Evolutionary conservation across 2,113 vertebrate genomes (phyloP).

Genomic region (Leptodactylus fuscus): DNA sequence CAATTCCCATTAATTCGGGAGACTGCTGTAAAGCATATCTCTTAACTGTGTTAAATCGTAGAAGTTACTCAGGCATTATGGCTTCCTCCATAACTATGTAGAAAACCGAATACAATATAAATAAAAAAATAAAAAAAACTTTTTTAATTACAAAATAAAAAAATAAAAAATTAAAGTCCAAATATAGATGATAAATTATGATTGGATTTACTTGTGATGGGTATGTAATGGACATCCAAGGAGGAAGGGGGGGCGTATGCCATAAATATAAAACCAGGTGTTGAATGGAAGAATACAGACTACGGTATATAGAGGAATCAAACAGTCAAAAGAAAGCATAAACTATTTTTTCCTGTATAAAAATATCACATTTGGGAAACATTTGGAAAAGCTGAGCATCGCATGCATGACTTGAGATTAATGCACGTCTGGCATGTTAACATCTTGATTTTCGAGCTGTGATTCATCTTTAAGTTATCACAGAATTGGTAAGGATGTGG

Average conservation of each 20-base stretch:
- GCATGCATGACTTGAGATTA: not conserved
- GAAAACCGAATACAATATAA: no score
- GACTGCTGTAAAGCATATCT: no score
- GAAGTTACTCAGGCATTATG: no score
- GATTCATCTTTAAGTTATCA: constrained; percentile 24
- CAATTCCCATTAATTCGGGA: no score
- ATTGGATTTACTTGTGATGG: no score
- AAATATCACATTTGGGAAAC: constrained; percentile 45
- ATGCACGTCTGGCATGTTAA: constrained; percentile 28
- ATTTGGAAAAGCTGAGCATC: not conserved
- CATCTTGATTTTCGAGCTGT: constrained; percentile 21
- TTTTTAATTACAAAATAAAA: no score
- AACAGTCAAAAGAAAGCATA: not conserved
- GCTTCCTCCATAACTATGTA: no score
- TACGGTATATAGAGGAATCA: not conserved
- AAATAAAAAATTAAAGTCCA: no score
- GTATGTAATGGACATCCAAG: not conserved
- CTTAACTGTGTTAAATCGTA: no score
- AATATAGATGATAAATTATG: not conserved
- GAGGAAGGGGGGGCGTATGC: not conserved
- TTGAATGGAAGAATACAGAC: no score
- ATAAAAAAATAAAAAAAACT: no score
- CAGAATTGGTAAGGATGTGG: constrained; percentile 34
- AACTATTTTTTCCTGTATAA: not conserved
- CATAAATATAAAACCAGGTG: not conserved